A percentile compares a stretch with the other conserved stretches of the same genome.
phyloP scores from a whole-genome alignment of 2,797 vertebrate genomes.

The Percopsis omiscomaycus region DNA sequence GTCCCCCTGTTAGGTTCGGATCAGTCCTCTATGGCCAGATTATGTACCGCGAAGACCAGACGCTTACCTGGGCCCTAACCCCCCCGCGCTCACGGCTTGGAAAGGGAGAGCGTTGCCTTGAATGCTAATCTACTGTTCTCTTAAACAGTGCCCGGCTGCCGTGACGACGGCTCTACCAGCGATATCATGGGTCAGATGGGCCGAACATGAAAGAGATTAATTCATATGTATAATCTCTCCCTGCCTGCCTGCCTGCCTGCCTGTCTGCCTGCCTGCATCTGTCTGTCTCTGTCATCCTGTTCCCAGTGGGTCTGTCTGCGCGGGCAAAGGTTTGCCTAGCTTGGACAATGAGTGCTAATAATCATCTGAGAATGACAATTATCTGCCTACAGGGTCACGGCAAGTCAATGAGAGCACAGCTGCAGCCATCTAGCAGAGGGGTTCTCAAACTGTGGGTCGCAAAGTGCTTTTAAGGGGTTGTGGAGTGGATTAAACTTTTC shows the following conservation, averaged over 20 bases:
- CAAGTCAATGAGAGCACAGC: constrained; percentile 32
- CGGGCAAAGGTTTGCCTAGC: constrained; percentile 18
- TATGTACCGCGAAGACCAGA: constrained; percentile 47
- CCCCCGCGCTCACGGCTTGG: neutral
- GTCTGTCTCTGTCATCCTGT: constrained; percentile 9
- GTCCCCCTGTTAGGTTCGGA: constrained; percentile 52
- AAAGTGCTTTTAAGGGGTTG: no score
- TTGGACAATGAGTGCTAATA: constrained; percentile 34
- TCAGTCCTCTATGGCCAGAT: constrained; percentile 66
- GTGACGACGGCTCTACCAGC: constrained; percentile 32
- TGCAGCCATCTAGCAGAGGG: constrained; percentile 18
- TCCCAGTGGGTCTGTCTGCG: constrained; percentile 34
- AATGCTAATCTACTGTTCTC: constrained; percentile 4
- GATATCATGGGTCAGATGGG: constrained; percentile 59
- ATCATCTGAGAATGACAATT: constrained; percentile 42
- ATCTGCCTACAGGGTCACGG: constrained; percentile 43
- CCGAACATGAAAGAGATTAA: constrained; percentile 70
- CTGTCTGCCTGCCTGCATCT: neutral
- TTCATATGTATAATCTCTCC: constrained; percentile 59
- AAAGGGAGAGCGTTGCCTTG: neutral
- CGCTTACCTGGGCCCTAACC: constrained; percentile 32
- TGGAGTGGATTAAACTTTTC: no score
- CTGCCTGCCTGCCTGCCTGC: neutral
- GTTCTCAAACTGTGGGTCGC: neutral
- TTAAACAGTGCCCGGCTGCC: constrained; percentile 26